A percentile compares a stretch with the other conserved stretches of the same genome.
These are phyloP conservation scores for Tetrao urogallus DNA, from an alignment of 2,113 vertebrate species.

Conservation along the genomic window DNA sequence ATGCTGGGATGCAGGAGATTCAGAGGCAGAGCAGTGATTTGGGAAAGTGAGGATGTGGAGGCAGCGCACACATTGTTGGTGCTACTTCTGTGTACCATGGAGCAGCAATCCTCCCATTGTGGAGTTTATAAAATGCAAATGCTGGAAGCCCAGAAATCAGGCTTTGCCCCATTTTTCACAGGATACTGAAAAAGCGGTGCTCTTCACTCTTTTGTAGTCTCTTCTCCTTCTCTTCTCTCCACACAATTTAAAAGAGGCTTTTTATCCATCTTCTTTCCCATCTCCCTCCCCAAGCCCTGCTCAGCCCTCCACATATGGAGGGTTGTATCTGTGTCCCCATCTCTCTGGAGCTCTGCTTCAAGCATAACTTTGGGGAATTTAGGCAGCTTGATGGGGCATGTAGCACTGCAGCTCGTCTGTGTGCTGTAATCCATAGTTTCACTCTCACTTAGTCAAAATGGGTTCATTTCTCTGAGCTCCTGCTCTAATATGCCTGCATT, in stretches of 20 bases:
- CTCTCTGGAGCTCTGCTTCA: background rate
- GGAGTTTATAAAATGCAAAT: background rate
- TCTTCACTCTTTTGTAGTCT: background rate
- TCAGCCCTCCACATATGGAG: background rate
- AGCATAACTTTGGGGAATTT: background rate
- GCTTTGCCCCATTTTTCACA: background rate
- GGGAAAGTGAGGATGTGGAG: background rate
- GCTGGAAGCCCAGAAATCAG: background rate
- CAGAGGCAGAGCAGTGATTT: background rate
- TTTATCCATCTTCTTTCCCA: background rate
- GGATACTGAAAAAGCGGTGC: background rate
- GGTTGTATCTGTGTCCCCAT: background rate
- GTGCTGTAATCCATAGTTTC: background rate
- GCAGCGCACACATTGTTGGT: background rate
- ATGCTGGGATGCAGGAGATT: background rate
- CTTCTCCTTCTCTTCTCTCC: background rate
- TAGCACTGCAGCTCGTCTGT: background rate
- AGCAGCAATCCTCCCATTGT: background rate
- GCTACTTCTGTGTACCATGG: background rate
- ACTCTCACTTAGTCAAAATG: background rate
- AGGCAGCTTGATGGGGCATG: background rate
- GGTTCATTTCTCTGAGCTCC: background rate
- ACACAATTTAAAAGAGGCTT: background rate
- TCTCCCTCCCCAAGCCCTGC: background rate
- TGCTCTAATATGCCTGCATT: background rate